Evolutionary conservation across 1,140 invertebrate species (phyloP).

Genomic region (Eumaeus atala): DNA sequence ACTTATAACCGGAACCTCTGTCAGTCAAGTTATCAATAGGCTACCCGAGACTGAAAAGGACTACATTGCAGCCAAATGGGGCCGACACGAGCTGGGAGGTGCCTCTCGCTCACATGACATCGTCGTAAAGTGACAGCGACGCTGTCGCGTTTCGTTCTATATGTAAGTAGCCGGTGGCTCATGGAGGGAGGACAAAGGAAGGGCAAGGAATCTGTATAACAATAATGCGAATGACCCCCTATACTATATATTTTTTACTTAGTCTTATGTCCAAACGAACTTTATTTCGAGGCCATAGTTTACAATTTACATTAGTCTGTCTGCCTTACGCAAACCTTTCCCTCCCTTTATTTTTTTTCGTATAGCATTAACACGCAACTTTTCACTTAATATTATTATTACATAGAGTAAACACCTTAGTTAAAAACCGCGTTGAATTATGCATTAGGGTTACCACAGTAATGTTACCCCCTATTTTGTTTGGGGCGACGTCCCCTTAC

Average conservation of each 20-base stretch:
- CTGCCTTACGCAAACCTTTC: neutral
- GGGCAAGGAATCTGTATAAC: too few species aligned
- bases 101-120: too few species aligned
- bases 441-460: conserved; percentile 17
- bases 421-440: conserved; percentile 26
- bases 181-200: too few species aligned
- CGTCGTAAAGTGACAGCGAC: too few species aligned
- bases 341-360: neutral
- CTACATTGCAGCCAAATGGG: too few species aligned
- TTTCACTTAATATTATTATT: conserved; percentile 2
- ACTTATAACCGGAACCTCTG: too few species aligned
- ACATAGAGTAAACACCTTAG: conserved; percentile 6
- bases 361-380: neutral
- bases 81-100: too few species aligned
- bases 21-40: too few species aligned
- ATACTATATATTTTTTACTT: conserved; percentile 10
- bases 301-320: conserved; percentile 6
- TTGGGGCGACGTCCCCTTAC: conserved; percentile 30
- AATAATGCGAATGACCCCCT: too few species aligned
- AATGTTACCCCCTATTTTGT: conserved; percentile 8
- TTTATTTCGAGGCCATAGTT: neutral
- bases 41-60: too few species aligned
- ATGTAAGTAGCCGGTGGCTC: too few species aligned
- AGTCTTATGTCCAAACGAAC: conserved; percentile 4
- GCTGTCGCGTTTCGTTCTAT: too few species aligned